Conservation (phyloP, 2,888 invertebrate genomes). For the Eupithecia insigniata region DNA sequence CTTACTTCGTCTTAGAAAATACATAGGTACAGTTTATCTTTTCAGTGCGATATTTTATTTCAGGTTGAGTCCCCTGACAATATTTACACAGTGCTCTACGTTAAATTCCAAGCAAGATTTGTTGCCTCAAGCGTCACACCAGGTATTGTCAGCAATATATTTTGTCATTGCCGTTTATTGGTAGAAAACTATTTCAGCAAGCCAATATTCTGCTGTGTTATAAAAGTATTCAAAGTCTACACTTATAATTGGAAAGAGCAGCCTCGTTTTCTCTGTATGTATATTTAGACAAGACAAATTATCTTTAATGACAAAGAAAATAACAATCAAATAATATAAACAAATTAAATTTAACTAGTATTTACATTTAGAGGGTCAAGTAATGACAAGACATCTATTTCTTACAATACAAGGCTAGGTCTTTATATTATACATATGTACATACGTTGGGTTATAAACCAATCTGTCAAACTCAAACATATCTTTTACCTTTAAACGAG, state of each 20-base stretch:
- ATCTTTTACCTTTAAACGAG: no score
- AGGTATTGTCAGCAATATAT: conserved; percentile 49
- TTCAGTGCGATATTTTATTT: conserved; percentile 30
- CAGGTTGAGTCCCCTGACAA: conserved; percentile 42
- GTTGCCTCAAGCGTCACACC: conserved; percentile 40
- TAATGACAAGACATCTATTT: neutral
- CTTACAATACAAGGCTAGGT: neutral
- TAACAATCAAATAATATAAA: no score
- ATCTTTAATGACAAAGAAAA: no score
- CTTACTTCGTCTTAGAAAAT: conserved; percentile 6
- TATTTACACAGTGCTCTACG: conserved; percentile 43
- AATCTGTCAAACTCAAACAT: neutral
- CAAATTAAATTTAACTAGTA: no score
- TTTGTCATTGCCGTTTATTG: conserved; percentile 22
- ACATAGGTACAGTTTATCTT: neutral
- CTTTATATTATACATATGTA: no score
- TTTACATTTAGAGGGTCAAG: no score
- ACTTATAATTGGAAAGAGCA: no score
- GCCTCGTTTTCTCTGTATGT: no score
- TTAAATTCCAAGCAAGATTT: conserved; percentile 45
- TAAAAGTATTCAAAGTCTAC: neutral
- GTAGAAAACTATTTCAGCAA: conserved; percentile 1
- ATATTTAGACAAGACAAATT: no score
- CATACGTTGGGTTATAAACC: neutral
- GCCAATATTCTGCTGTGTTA: neutral